phyloP scores from a whole-genome alignment of 2,888 invertebrate genomes.

The Leucozona laternaria region DNA sequence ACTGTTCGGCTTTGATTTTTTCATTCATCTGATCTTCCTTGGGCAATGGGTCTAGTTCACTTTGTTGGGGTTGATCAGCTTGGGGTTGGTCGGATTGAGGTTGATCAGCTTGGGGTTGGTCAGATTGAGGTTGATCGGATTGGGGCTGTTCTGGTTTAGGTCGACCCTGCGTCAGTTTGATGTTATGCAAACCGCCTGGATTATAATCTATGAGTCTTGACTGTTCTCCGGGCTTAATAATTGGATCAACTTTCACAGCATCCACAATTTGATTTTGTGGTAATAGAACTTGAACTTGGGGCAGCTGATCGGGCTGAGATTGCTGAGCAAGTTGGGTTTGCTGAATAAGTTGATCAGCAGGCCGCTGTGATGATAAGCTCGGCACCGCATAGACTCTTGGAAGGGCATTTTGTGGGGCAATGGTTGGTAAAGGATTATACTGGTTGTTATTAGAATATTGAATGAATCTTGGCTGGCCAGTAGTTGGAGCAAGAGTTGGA shows the following conservation, averaged over 20 bases:
- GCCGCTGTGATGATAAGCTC: not conserved
- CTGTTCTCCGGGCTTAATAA: too few species aligned
- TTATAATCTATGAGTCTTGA: too few species aligned
- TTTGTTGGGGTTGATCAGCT: not conserved
- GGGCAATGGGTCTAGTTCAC: not conserved
- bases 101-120: slow-evolving; percentile 18
- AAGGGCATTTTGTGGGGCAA: slow-evolving; percentile 16
- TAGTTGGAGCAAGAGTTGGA: slow-evolving; percentile 9
- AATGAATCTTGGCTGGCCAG: slow-evolving; percentile 39
- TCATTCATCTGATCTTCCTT: not conserved
- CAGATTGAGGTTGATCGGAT: slow-evolving; percentile 12
- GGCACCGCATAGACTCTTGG: not conserved
- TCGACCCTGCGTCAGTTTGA: not conserved
- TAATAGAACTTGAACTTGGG: slow-evolving; percentile 18
- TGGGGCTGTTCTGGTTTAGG: slow-evolving; percentile 13
- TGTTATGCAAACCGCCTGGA: too few species aligned
- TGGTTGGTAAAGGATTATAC: slow-evolving; percentile 47
- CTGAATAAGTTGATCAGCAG: slow-evolving; percentile 36
- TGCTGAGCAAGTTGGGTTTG: slow-evolving; percentile 24
- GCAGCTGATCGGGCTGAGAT: slow-evolving; percentile 7
- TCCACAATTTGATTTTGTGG: not conserved
- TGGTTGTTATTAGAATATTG: slow-evolving; percentile 44
- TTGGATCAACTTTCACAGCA: not conserved
- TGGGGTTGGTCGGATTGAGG: slow-evolving; percentile 26
- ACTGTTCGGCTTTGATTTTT: not conserved